Evolutionary conservation across 1,140 invertebrate genomes (phyloP).

Genomic region (Bombus superbus): DNA sequence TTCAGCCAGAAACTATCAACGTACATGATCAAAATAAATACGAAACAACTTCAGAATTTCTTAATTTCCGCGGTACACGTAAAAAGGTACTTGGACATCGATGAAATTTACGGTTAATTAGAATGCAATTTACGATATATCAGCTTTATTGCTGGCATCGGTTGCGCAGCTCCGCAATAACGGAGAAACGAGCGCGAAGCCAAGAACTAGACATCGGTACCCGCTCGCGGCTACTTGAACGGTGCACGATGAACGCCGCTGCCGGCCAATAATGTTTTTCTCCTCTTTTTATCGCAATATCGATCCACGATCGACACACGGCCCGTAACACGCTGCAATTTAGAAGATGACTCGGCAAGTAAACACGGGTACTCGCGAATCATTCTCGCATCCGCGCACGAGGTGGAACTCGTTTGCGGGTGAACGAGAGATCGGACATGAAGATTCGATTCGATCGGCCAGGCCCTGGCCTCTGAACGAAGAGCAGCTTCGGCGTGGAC

Average conservation of each 20-base stretch:
- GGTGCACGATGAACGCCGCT: constrained; percentile 28
- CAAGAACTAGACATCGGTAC: neutral
- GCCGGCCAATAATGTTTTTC: constrained; percentile 55
- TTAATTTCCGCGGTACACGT: neutral
- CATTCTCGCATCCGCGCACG: constrained; percentile 60
- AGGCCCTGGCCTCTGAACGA: constrained; percentile 9
- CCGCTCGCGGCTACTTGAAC: constrained; percentile 47
- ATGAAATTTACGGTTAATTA: constrained; percentile 13
- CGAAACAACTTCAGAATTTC: neutral
- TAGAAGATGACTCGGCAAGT: constrained; percentile 69
- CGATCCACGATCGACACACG: constrained; percentile 62
- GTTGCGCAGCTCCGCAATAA: neutral
- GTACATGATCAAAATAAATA: neutral
- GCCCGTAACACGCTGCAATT: constrained; percentile 68
- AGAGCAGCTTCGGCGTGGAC: constrained; percentile 46
- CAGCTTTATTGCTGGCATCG: neutral
- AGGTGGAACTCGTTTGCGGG: constrained; percentile 63
- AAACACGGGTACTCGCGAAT: constrained; percentile 67
- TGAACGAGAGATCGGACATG: constrained; percentile 66
- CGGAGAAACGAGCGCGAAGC: neutral
- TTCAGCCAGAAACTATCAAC: neutral
- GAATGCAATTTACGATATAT: constrained; percentile 17
- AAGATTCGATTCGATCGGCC: constrained; percentile 66
- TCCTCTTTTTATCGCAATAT: constrained; percentile 51
- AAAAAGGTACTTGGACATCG: neutral